These are phyloP conservation scores for Octonoba sinensis DNA, from an alignment of 2,888 invertebrate species.

Conservation along the genomic window DNA sequence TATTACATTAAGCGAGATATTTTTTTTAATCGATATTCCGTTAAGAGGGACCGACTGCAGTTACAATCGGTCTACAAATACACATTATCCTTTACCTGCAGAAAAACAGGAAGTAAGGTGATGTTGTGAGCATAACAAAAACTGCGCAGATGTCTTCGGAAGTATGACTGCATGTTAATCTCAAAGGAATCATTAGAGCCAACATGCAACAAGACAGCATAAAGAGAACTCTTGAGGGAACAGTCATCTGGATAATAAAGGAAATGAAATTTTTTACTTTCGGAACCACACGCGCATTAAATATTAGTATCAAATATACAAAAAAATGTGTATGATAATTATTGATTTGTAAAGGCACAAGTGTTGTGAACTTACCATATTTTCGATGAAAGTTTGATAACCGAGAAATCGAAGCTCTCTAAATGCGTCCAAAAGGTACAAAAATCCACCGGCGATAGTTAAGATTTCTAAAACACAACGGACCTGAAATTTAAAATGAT, in stretches of 20 bases:
- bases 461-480: constrained; percentile 84
- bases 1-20: too few relatives aligned
- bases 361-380: constrained; percentile 84
- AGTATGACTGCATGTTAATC: constrained; percentile 86
- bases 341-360: neutral
- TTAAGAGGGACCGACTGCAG: too few relatives aligned
- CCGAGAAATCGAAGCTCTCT: constrained; percentile 92
- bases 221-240: constrained; percentile 93
- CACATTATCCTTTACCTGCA: constrained; percentile 85
- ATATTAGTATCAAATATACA: too few relatives aligned
- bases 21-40: too few relatives aligned
- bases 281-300: too few relatives aligned
- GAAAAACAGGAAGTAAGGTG: constrained; percentile 97
- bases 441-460: constrained; percentile 84
- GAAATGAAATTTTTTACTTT: too few relatives aligned
- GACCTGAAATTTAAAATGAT: constrained; percentile 66
- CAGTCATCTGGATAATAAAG: constrained; percentile 79
- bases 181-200: constrained; percentile 85
- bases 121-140: constrained; percentile 93
- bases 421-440: constrained; percentile 86
- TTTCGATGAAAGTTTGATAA: constrained; percentile 93
- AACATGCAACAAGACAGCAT: constrained; percentile 91
- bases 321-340: too few relatives aligned
- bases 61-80: too few relatives aligned
- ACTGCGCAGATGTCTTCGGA: constrained; percentile 93